Base-by-base conservation (phyloP, 2,888 invertebrate genomes). In the Drosophila trichaetosa region DNA sequence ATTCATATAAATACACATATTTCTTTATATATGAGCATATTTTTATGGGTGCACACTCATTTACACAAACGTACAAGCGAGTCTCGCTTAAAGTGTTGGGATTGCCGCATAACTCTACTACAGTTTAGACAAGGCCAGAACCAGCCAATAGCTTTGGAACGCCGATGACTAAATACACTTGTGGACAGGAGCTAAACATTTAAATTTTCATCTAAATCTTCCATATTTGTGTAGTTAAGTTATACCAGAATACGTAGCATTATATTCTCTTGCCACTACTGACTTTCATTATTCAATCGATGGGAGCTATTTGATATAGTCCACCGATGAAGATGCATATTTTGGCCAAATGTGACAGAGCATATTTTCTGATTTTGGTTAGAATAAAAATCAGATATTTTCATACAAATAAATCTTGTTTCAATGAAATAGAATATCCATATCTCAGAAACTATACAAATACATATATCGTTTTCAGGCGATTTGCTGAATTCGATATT, bases 31-130 rank as follows among this genome's bases (percentile, higher is more conserved):
- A 36, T 42, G 38, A 48, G 8, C 33, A 7, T 16, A n/a, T 21
- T 42, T 62, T 48, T 60, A 64, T 53, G 52, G 69, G 29, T 33
- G 18, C 42, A 59, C 34, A 52, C 31, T 21, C 13, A 36, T 36
- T 13, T 27, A 49, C 24, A 31, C 54, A 54, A 27, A 52, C 16
- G 33, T 3, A 16, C 21, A 24, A 24, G 24, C 24, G 56, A 48
- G 48, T 53, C 63, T 38, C 27, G 54, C 49, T 68, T 46, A 11
- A 7, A 21, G 51, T 56, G 42, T 31, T 27, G 27, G 27, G 21
- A 33, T 31, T 61, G 34, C 7, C 16, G 7, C 6, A 24, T 31
- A n/a, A 29, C 49, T 48, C 21, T 29, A 51, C 38, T 13, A 49
- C 13, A 29, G 27, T 13, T 27, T n/a, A 2, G 16, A 42, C 11